Conservation (phyloP, 1,140 invertebrate genomes). For the Drosophila oshimai region DNA sequence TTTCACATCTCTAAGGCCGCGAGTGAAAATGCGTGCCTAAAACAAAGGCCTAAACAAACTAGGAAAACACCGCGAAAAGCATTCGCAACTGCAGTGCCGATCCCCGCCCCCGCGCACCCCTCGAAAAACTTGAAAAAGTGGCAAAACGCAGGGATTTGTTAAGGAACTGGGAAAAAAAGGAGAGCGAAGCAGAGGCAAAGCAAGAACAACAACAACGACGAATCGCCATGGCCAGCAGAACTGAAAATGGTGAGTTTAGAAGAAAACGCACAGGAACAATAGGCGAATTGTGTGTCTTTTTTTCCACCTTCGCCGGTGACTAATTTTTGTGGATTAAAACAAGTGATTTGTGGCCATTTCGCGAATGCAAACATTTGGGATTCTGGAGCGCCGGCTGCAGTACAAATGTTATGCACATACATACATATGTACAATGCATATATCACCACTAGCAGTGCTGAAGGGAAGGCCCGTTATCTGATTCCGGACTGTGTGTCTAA, state of each 20-base stretch:
- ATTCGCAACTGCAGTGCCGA: constrained; percentile 2
- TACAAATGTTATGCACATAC: constrained; percentile 4
- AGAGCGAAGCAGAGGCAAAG: background rate
- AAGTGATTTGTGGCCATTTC: background rate
- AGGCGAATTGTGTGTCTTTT: background rate
- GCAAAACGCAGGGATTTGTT: background rate
- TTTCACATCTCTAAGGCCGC: constrained; percentile 10
- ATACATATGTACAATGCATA: background rate
- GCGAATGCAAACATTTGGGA: background rate
- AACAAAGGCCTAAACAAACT: constrained; percentile 40
- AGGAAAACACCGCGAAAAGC: constrained; percentile 17
- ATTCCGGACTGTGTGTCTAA: background rate
- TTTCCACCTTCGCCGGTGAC: background rate
- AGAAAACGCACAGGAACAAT: constrained; percentile 1
- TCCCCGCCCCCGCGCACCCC: background rate
- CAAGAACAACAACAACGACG: constrained; percentile 10
- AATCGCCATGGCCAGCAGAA: constrained; percentile 63
- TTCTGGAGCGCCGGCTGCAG: constrained; percentile 16
- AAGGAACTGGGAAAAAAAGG: background rate
- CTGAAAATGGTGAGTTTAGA: constrained; percentile 67
- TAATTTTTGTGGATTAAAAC: constrained; percentile 1
- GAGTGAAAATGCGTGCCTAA: constrained; percentile 49
- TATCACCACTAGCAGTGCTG: background rate
- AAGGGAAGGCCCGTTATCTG: constrained; percentile 9
- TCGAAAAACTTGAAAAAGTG: background rate